Evolutionary conservation across 2,888 invertebrate species (phyloP).

Genomic region (Mongoloraphidia duomilia): DNA sequence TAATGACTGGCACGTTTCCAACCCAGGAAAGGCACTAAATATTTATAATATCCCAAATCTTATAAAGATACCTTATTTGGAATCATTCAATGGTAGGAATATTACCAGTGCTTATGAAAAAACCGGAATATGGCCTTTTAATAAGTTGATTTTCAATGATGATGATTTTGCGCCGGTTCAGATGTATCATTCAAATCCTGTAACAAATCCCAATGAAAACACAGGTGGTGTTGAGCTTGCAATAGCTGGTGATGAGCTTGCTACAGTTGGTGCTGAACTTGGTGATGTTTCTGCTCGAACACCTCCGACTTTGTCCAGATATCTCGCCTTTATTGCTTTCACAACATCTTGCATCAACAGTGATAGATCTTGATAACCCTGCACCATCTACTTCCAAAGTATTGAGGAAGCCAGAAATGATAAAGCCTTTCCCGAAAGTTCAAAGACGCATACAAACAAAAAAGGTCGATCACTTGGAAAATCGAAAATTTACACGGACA

Average conservation of each 20-base stretch:
- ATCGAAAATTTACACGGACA: constrained; percentile 7
- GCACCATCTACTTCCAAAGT: constrained; percentile 4
- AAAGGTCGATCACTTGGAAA: constrained; percentile 3
- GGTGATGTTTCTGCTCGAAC: constrained; percentile 4
- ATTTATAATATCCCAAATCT: constrained; percentile 11
- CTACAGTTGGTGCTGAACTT: constrained; percentile 4
- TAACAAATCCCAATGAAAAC: constrained; percentile 1
- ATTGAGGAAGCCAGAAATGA: constrained; percentile 4
- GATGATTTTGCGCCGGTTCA: constrained; percentile 12
- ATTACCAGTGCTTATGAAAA: constrained; percentile 14
- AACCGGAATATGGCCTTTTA: constrained; percentile 16
- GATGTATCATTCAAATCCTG: constrained; percentile 2
- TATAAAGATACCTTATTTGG: constrained; percentile 9
- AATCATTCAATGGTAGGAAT: constrained; percentile 10
- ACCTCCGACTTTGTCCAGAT: constrained; percentile 4
- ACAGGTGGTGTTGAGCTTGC: constrained; percentile 3
- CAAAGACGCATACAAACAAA: not conserved
- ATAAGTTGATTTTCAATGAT: constrained; percentile 13
- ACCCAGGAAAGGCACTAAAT: constrained; percentile 18
- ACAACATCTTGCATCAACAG: not conserved
- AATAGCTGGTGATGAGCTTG: constrained; percentile 4
- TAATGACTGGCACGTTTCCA: constrained; percentile 15
- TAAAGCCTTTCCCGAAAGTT: constrained; percentile 3
- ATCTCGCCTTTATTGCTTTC: constrained; percentile 3
- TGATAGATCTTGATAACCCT: constrained; percentile 4